Percentiles rank a stretch among this genome's conserved stretches.
phyloP scores from a whole-genome alignment of 1,140 invertebrate genomes.

The Rhizoglyphus robini region DNA sequence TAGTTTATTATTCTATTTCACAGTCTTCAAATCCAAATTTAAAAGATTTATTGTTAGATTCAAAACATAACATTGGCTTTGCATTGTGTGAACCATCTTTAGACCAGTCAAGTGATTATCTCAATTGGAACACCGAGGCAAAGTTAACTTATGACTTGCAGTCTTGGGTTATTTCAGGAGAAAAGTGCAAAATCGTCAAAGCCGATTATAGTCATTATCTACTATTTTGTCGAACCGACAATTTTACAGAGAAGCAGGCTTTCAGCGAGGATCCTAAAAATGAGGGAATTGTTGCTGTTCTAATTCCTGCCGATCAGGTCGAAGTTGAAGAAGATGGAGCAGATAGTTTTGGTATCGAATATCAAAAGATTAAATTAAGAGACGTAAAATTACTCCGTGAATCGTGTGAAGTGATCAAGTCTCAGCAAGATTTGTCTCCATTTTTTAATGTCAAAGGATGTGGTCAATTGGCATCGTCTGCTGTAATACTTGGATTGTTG shows the following conservation, averaged over 20 bases:
- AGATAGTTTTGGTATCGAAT: constrained; percentile 12
- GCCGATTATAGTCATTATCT: constrained; percentile 21
- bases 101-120: not conserved
- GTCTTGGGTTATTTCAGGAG: constrained; percentile 19
- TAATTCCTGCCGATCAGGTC: constrained; percentile 16
- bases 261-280: not conserved
- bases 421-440: not conserved
- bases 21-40: constrained; percentile 13
- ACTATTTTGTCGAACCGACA: constrained; percentile 14
- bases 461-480: constrained; percentile 17
- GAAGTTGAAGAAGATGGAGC: not conserved
- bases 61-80: constrained; percentile 20
- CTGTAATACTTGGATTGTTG: constrained; percentile 18
- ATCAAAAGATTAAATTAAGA: constrained; percentile 19
- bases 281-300: constrained; percentile 16
- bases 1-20: constrained; percentile 7
- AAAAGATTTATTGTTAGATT: not conserved
- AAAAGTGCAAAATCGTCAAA: constrained; percentile 19
- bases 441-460: constrained; percentile 18
- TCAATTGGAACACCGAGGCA: constrained; percentile 19
- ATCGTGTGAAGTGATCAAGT: constrained; percentile 10
- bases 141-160: constrained; percentile 8
- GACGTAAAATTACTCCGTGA: constrained; percentile 3
- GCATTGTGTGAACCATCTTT: constrained; percentile 10
- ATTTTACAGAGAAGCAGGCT: constrained; percentile 15